A percentile compares a stretch with the other conserved stretches of the same genome.
Evolutionary conservation across 1,140 invertebrate genomes (phyloP).

Genomic region (Drosophila persimilis): DNA sequence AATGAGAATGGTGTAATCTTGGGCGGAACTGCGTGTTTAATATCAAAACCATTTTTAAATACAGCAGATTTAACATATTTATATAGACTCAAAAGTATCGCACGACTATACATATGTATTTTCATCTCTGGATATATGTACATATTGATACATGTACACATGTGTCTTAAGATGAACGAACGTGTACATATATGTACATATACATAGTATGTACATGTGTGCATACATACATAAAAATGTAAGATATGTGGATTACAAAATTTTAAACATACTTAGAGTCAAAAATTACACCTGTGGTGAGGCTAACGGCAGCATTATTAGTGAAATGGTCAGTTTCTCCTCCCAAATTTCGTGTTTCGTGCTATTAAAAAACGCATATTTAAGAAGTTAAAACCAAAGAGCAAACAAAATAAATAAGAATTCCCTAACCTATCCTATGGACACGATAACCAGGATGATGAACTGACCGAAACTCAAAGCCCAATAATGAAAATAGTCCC

Average conservation of each 20-base stretch:
- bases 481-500: constrained; percentile 4
- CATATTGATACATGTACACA: too few relatives aligned
- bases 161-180: too few relatives aligned
- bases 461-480: constrained; percentile 2
- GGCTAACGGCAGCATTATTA: not conserved
- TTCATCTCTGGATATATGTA: too few relatives aligned
- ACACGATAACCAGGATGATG: not conserved
- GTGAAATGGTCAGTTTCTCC: constrained; percentile 13
- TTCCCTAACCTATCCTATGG: not conserved
- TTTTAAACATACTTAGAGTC: too few relatives aligned
- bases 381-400: too few relatives aligned
- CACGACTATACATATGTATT: too few relatives aligned
- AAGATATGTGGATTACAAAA: too few relatives aligned
- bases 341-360: constrained; percentile 1
- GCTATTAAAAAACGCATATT: not conserved
- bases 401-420: too few relatives aligned
- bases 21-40: constrained; percentile 85
- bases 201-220: too few relatives aligned
- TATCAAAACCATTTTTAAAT: constrained; percentile 15
- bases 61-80: constrained; percentile 1
- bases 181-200: too few relatives aligned
- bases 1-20: constrained; percentile 88
- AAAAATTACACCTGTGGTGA: constrained; percentile 5
- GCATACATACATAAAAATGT: too few relatives aligned
- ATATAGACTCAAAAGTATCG: too few relatives aligned